Evolutionary conservation across 2,113 vertebrate species (phyloP).

Genomic region (Engystomops pustulosus): DNA sequence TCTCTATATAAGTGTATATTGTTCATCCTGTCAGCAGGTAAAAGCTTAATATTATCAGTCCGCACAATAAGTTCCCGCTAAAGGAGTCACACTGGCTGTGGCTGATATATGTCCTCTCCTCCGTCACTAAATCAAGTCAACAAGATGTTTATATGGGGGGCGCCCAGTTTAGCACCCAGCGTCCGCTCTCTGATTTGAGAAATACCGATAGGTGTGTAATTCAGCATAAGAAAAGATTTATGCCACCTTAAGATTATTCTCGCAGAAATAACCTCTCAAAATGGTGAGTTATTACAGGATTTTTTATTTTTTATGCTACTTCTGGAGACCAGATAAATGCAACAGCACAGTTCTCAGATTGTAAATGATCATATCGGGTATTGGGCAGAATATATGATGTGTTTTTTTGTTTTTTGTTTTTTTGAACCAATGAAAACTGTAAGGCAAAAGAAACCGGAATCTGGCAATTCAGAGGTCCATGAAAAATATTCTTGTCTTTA

Average conservation of each 20-base stretch:
- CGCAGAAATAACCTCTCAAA: constrained; percentile 27
- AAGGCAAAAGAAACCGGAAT: too few species aligned
- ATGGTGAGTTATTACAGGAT: constrained; percentile 30
- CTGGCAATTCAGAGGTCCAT: too few species aligned
- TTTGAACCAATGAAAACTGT: too few species aligned
- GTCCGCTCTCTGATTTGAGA: neutral
- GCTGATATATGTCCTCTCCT: neutral
- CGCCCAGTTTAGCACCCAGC: neutral
- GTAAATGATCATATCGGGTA: too few species aligned
- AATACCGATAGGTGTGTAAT: constrained; percentile 13
- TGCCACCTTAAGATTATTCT: constrained; percentile 32
- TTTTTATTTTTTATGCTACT: neutral
- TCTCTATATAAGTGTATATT: neutral
- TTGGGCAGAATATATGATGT: neutral
- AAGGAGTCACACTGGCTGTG: neutral
- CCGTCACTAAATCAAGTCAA: constrained; percentile 29
- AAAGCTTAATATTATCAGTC: constrained; percentile 38
- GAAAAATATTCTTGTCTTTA: too few species aligned
- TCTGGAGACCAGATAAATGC: neutral
- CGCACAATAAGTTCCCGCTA: constrained; percentile 14
- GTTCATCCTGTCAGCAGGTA: constrained; percentile 6
- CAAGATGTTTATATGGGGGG: constrained; percentile 17
- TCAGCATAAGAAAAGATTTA: constrained; percentile 33
- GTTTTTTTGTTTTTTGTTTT: too few species aligned
- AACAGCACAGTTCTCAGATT: constrained; percentile 9